Evolutionary conservation across 2,113 vertebrate genomes (phyloP), one percentile per base, ranked within the genome.

Genomic region (Amia ocellicauda): DNA sequence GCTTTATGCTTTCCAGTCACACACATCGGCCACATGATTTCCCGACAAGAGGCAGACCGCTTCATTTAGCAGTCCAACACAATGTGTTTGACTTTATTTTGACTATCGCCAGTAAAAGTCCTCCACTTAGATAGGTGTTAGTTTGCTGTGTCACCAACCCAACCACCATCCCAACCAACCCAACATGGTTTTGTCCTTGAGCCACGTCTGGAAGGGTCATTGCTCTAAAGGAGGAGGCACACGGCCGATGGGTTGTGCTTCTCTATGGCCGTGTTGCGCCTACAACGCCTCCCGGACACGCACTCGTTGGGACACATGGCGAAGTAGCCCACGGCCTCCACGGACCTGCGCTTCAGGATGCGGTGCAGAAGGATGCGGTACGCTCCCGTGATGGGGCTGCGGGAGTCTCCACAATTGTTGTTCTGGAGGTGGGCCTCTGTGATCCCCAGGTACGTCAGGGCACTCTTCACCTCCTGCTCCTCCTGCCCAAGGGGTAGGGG

Each of bases 321-420:
- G 17, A 31, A 69, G 71, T 67, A 74, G 23, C 76, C 71, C 42
- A 69, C 54, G 0, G 72, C 71, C n/a, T 83, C 86, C 62, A 71
- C 66, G 0, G 64, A 70, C 20, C 28, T 69, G 45, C 70, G 76
- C 64, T 70, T 86, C 53, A 86, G 87, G 28, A 78, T 57, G 8
- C 80, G 85, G 62, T 88, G 83, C 11, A 87, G 45, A 24, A 88
- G 53, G 61, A 89, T 88, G 53, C 75, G 56, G 52, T 88, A 89
- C 13, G 77, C 50, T 0, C 88, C 86, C 0, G 79, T 90, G 3
- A 90, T 41, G 1, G 84, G 72, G 55, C 77, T 83, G n/a, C 73
- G 74, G 36, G 76, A 24, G 58, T 86, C 79, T 7, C 24, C 31
- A 10, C 42, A 64, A 70, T 60, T 58, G 58, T 89, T 78, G 70